Conservation (phyloP, 2,888 invertebrate species). For the Lissonota sp. region DNA sequence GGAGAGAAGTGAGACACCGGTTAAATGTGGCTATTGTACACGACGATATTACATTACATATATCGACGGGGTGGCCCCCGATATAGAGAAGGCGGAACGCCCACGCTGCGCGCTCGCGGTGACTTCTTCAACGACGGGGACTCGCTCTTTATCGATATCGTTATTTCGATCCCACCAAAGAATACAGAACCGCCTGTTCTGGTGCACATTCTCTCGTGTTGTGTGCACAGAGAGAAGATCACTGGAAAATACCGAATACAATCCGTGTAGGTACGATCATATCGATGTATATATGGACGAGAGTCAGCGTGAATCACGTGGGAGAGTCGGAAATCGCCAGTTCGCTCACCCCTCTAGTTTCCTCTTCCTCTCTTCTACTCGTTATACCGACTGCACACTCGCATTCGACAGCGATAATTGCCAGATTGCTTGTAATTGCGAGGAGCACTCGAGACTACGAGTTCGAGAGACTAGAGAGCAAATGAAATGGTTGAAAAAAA, state of each 20-base stretch:
- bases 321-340: slow-evolving; percentile 59
- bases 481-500: slow-evolving; percentile 45
- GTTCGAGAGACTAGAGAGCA: slow-evolving; percentile 58
- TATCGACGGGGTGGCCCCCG: slow-evolving; percentile 60
- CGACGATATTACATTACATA: slow-evolving; percentile 50
- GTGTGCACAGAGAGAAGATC: neutral
- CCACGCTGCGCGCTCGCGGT: slow-evolving; percentile 49
- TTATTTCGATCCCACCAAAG: slow-evolving; percentile 54
- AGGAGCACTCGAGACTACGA: slow-evolving; percentile 78
- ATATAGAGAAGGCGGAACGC: slow-evolving; percentile 56
- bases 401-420: slow-evolving; percentile 76
- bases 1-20: slow-evolving; percentile 34
- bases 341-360: slow-evolving; percentile 47
- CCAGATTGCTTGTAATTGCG: slow-evolving; percentile 81
- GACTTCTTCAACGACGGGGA: slow-evolving; percentile 39
- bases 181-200: slow-evolving; percentile 57
- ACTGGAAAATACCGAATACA: slow-evolving; percentile 24
- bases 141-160: slow-evolving; percentile 57
- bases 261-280: slow-evolving; percentile 31
- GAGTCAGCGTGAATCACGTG: slow-evolving; percentile 59
- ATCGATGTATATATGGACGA: slow-evolving; percentile 10
- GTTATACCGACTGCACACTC: slow-evolving; percentile 37
- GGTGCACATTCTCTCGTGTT: slow-evolving; percentile 40
- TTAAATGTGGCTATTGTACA: slow-evolving; percentile 52
- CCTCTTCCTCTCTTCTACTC: slow-evolving; percentile 2